These are phyloP conservation scores for Corydoras sp. DNA, from an alignment of 2,113 vertebrate species.

Conservation along the genomic window DNA sequence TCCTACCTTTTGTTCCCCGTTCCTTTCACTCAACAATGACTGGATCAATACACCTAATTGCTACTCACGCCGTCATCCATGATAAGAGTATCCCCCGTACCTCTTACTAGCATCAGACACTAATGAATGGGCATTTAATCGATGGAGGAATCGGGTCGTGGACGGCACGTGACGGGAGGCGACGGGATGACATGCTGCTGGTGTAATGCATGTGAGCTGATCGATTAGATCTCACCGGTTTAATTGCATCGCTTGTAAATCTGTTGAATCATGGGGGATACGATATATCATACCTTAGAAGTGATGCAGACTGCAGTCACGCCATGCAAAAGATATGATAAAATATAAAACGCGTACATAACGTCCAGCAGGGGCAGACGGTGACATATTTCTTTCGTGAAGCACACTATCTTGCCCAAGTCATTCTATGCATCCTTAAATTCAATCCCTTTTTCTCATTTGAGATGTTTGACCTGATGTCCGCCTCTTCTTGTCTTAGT, in stretches of 20 bases:
- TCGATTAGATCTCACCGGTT: conserved; percentile 48
- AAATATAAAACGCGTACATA: conserved; percentile 7
- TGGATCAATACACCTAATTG: conserved; percentile 67
- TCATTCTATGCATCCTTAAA: conserved; percentile 20
- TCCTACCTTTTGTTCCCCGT: conserved; percentile 59
- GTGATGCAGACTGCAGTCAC: no score
- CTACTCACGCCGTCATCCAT: conserved; percentile 55
- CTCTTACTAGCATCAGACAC: conserved; percentile 47
- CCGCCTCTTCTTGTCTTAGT: conserved; percentile 14
- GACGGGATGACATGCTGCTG: conserved; percentile 63
- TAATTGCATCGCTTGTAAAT: conserved; percentile 27
- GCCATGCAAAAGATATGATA: conserved; percentile 5
- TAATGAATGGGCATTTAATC: conserved; percentile 60
- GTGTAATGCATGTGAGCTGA: conserved; percentile 52
- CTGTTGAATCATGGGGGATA: conserved; percentile 22
- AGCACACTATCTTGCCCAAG: no score
- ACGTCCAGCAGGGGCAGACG: background rate
- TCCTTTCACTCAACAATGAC: conserved; percentile 54
- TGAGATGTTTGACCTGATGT: conserved; percentile 26
- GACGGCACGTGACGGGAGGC: conserved; percentile 36
- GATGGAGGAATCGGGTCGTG: conserved; percentile 49
- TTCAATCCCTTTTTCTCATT: conserved; percentile 44
- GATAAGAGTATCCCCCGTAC: conserved; percentile 55
- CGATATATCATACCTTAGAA: no score
- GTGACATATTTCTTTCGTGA: no score